Base-by-base conservation (phyloP, 2,113 vertebrate genomes). In the Helogale parvula region DNA sequence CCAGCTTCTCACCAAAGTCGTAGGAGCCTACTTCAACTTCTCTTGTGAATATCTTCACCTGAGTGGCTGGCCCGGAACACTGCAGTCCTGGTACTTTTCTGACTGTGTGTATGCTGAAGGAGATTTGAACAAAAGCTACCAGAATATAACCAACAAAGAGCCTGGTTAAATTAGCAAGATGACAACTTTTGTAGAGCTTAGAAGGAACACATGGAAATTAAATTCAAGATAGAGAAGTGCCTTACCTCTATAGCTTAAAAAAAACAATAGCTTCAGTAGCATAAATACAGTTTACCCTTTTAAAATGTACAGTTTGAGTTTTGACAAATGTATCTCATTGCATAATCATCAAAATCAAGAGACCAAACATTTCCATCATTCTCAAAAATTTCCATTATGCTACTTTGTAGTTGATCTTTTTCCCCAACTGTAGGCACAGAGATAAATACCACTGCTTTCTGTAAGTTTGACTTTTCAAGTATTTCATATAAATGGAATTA, bases 51-150 rank as follows among this genome's bases (percentile, higher is more conserved):
- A 27, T 52, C 23, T 68, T 86, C 25, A n/a, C 52, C 66, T 15
- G 47, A 92, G 21, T 65, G 47, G 17, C 71, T 68, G 31, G 35
- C 41, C n/a, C 65, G 13, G 38, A 65, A 11, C 25, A 25, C 29
- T 76, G 9, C 11, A 82, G 29, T 69, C n/a, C 57, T 86, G 71
- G 4, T 63, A 10, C 54, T 82, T 88, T 93, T 81, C 79, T 81
- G 60, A 50, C 60, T 87, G 1, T 65, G 12, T 76, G 16, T 76
- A 79, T 87, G 21, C 76, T 88, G 35, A 93, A 72, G 35, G 60
- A 88, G 54, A 76, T 76, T 93, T 85, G 68, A 87, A 86, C 87
- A 57, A 96, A 90, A 97, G 80, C 68, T 63, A 6, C 35, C 50
- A 57, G 71, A 25, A 14, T 80, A 27, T 17, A 90, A 38, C 66